Conservation (phyloP, 2,113 vertebrate species). For the Athene noctua region DNA sequence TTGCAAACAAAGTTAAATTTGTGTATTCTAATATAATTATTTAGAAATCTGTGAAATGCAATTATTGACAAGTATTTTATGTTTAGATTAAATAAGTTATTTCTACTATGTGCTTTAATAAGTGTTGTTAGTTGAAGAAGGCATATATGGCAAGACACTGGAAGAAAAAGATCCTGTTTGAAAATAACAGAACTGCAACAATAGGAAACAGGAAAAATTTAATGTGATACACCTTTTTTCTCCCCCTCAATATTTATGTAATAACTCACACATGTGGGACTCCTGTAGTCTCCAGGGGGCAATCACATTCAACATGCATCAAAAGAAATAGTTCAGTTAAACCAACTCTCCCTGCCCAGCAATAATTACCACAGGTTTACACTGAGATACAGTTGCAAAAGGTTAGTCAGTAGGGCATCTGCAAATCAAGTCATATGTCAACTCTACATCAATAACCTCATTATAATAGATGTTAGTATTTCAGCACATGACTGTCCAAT, state of each 20-base stretch:
- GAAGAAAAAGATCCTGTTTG: background rate
- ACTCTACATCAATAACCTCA: conserved; percentile 70
- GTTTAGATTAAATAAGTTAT: background rate
- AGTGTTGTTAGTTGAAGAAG: background rate
- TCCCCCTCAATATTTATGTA: conserved; percentile 40
- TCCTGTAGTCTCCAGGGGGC: conserved; percentile 47
- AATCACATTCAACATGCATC: conserved; percentile 62
- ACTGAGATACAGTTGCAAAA: conserved; percentile 68
- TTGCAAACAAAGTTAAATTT: background rate
- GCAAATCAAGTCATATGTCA: conserved; percentile 75
- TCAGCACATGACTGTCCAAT: conserved; percentile 67
- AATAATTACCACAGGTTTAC: conserved; percentile 72
- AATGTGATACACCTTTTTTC: background rate
- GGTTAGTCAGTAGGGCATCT: conserved; percentile 70
- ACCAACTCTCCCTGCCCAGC: conserved; percentile 52
- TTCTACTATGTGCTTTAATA: background rate
- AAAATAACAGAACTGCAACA: background rate
- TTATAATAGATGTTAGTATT: conserved; percentile 73
- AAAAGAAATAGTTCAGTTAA: conserved; percentile 62
- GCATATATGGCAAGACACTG: background rate
- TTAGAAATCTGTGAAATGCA: background rate
- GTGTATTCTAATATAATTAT: background rate
- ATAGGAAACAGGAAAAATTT: conserved; percentile 12
- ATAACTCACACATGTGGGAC: conserved; percentile 61
- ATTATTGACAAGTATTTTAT: background rate